Percentiles rank a stretch among this genome's conserved stretches.
phyloP scores from a whole-genome alignment of 2,888 invertebrate species.

The Lasioglossum pauxillum region DNA sequence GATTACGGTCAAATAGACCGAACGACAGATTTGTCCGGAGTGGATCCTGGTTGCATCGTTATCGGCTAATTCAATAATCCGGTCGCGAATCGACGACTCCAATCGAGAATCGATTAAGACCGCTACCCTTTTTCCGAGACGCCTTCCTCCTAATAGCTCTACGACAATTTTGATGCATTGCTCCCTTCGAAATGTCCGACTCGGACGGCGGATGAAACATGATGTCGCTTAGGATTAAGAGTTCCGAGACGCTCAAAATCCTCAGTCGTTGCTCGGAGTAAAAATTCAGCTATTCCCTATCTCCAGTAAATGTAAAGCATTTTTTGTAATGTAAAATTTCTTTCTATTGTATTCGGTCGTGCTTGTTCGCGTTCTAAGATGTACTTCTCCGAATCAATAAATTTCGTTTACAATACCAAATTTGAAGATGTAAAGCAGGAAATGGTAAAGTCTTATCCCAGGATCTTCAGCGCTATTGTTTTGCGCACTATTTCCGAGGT shows the following conservation, averaged over 20 bases:
- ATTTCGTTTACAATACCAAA: too few relatives aligned
- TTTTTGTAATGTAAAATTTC: neutral
- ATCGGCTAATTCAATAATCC: neutral
- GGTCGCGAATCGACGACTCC: neutral
- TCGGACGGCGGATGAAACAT: neutral
- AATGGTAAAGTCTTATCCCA: neutral
- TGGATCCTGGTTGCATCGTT: slow-evolving; percentile 5
- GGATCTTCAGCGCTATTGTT: neutral
- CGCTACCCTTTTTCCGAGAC: neutral
- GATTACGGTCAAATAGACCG: slow-evolving; percentile 16
- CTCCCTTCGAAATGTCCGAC: neutral
- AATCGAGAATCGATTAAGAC: neutral
- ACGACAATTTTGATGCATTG: neutral
- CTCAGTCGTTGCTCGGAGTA: neutral
- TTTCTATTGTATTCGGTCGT: neutral
- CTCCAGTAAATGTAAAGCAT: neutral
- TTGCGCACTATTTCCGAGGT: neutral
- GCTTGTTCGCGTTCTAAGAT: neutral
- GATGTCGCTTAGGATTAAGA: too few relatives aligned
- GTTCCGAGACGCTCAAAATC: neutral
- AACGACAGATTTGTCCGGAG: slow-evolving; percentile 30
- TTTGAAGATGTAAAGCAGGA: neutral
- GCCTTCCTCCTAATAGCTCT: too few relatives aligned
- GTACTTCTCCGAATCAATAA: too few relatives aligned
- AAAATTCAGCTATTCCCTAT: neutral